phyloP scores from a whole-genome alignment of 2,888 invertebrate genomes.

The Lypha dubia region DNA sequence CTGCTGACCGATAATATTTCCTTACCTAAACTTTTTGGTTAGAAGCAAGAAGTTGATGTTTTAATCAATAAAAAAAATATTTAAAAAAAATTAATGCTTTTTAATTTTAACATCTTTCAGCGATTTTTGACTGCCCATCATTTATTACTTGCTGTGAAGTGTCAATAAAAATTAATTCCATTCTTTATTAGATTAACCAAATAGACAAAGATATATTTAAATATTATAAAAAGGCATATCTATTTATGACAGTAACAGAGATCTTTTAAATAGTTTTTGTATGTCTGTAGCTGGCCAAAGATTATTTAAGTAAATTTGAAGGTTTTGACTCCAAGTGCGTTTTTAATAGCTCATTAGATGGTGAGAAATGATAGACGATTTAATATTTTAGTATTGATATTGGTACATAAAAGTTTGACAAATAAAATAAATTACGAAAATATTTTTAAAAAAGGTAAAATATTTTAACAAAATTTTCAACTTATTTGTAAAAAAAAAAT shows the following conservation, averaged over 20 bases:
- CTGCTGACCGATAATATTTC: neutral
- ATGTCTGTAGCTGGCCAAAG: neutral
- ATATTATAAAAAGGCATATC: neutral
- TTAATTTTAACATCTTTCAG: constrained; percentile 7
- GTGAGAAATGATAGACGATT: constrained; percentile 5
- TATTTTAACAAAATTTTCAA: too few species aligned
- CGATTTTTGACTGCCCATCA: constrained; percentile 19
- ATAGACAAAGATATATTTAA: constrained; percentile 8
- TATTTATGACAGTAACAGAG: neutral
- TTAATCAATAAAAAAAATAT: constrained; percentile 20
- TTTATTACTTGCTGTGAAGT: constrained; percentile 66
- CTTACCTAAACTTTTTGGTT: constrained; percentile 1
- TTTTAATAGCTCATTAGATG: constrained; percentile 4
- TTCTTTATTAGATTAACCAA: constrained; percentile 20
- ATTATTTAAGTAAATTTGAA: neutral
- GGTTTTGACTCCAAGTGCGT: constrained; percentile 25
- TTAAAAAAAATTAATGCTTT: neutral
- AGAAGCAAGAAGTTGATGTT: neutral
- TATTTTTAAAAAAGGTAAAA: too few species aligned
- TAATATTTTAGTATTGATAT: neutral
- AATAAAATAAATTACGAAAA: neutral
- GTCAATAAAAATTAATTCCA: constrained; percentile 62
- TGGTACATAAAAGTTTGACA: neutral
- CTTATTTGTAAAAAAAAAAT: too few species aligned
- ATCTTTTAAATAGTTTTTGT: neutral